Base-by-base conservation (phyloP, 2,888 invertebrate species). In the Rhogogaster chlorosoma region DNA sequence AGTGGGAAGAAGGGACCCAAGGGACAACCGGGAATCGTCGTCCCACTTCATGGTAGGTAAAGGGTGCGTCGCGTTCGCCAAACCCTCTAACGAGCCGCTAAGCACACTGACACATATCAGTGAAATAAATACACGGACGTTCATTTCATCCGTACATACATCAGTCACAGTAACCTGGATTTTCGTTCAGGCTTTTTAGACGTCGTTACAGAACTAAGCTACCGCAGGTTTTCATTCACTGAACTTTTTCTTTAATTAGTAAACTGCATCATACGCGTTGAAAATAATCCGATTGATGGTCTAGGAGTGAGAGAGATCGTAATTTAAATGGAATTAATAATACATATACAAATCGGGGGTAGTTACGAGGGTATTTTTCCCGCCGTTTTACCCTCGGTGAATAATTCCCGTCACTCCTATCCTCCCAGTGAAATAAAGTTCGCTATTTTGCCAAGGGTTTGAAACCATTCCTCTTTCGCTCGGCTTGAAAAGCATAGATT, bases 81-180 rank as follows among this genome's bases (percentile, higher is more conserved):
- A 73, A 73, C 42, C 71, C 42, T 73, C 22, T 73, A 73, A 73
- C 71, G 71, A 73, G 71, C 42, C 26, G 71, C 71, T 42, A 73
- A 42, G 71, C 71, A 42, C 26, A 42, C 71, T 73, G 38, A 22
- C 71, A 42, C 42, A 73, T 42, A 38, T 73, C 71, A 18, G 42
- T 73, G 10, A 7, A 10, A 26, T 42, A 42, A 73, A 73, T 42
- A 18, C 18, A 36, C 5, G 71, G 10, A 71, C 71, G 22, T 71
- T 38, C 71, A 26, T 22, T n/a, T 36, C 42, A 15, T 49, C n/a
- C n/a, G 42, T 71, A 42, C 10, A 36, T 18, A 6, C 10, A 22
- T 18, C 38, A n/a, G n/a, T n/a, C n/a, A n/a, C n/a, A 71, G n/a
- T 71, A 22, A 71, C 38, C 42, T 42, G n/a, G 32, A 38, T 71